A percentile compares a stretch with the other conserved stretches of the same genome.
Evolutionary conservation across 2,888 invertebrate genomes (phyloP).

Genomic region (Drosophila imparisetae): DNA sequence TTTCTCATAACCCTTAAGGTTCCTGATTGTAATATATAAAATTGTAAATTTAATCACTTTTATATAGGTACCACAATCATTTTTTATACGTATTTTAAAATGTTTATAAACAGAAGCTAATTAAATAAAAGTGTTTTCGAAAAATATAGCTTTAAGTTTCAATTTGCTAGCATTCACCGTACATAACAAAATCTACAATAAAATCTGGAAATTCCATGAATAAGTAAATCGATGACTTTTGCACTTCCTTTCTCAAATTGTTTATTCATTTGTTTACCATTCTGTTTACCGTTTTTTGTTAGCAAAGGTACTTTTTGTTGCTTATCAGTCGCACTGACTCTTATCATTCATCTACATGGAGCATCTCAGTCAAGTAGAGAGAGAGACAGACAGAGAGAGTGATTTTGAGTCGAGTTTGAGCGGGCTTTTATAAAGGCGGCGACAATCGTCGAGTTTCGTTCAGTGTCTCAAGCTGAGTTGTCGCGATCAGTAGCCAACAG

Average conservation of each 20-base stretch:
- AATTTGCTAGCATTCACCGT: neutral
- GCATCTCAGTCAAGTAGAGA: neutral
- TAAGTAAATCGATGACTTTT: conserved; percentile 27
- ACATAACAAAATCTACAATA: conserved; percentile 11
- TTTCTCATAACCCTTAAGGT: neutral
- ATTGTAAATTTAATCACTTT: neutral
- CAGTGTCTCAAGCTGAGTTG: conserved; percentile 60
- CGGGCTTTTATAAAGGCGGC: conserved; percentile 61
- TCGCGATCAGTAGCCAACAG: conserved; percentile 36
- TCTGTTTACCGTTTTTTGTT: conserved; percentile 42
- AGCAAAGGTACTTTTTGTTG: conserved; percentile 38
- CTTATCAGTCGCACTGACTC: conserved; percentile 41
- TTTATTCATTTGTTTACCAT: conserved; percentile 50
- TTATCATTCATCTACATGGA: conserved; percentile 52
- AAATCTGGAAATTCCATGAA: conserved; percentile 29
- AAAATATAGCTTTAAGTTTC: neutral
- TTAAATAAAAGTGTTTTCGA: neutral
- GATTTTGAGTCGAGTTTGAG: conserved; percentile 21
- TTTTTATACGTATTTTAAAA: neutral
- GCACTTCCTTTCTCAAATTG: conserved; percentile 44
- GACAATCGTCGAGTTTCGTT: conserved; percentile 52
- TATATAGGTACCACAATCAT: neutral
- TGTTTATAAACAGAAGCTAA: neutral
- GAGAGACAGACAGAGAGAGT: conserved; percentile 6
- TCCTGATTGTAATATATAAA: neutral